Conservation (phyloP, 2,888 invertebrate genomes). For the Agonopterix alstromeriana region DNA sequence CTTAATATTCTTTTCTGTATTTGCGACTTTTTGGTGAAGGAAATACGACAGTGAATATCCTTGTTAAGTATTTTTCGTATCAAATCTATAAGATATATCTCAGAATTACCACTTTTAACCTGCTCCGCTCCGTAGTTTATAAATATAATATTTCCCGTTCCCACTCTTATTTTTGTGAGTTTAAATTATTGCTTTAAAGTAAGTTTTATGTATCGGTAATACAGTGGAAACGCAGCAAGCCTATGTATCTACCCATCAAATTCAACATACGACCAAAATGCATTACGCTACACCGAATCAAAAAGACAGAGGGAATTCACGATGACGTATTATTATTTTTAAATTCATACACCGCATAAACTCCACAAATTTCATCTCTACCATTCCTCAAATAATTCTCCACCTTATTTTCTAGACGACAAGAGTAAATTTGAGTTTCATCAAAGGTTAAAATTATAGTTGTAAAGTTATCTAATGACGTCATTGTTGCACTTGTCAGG, state of each 20-base stretch:
- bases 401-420: background rate
- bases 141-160: too few relatives aligned
- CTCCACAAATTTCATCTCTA: background rate
- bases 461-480: slow-evolving; percentile 34
- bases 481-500: slow-evolving; percentile 54
- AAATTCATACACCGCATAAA: slow-evolving; percentile 56
- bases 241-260: slow-evolving; percentile 42
- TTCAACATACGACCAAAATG: slow-evolving; percentile 56
- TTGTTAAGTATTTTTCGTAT: too few relatives aligned
- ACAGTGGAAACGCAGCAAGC: slow-evolving; percentile 36
- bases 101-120: too few relatives aligned
- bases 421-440: background rate
- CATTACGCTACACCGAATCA: slow-evolving; percentile 52
- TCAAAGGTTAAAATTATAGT: background rate
- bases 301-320: slow-evolving; percentile 62
- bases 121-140: too few relatives aligned
- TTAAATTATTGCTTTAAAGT: too few relatives aligned
- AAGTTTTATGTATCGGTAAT: too few relatives aligned
- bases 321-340: slow-evolving; percentile 69
- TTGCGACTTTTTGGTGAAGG: too few relatives aligned
- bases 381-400: background rate
- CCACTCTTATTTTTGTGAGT: too few relatives aligned
- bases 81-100: too few relatives aligned
- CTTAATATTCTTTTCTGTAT: too few relatives aligned
- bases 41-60: too few relatives aligned